A percentile compares a stretch with the other conserved stretches of the same genome.
phyloP scores from a whole-genome alignment of 2,888 invertebrate species.

The Drosophila anomelani region DNA sequence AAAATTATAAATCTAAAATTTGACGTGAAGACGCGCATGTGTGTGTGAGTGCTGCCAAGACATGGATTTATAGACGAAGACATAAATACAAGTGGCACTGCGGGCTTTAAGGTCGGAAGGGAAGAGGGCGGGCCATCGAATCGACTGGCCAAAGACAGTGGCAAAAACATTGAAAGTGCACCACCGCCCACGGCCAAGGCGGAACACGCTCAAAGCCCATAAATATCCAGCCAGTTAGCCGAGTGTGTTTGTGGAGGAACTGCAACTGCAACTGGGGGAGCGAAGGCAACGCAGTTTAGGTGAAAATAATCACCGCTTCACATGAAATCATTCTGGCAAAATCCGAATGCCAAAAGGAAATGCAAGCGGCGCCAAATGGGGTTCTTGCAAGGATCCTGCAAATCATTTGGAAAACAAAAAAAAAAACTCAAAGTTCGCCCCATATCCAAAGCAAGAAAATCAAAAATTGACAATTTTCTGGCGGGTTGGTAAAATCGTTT shows the following conservation, averaged over 20 bases:
- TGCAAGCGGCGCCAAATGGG: conserved; percentile 61
- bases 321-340: conserved; percentile 83
- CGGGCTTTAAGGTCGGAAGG: conserved; percentile 54
- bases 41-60: conserved; percentile 59
- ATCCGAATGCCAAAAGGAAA: conserved; percentile 70
- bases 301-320: conserved; percentile 84
- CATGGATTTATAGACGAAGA: conserved; percentile 81
- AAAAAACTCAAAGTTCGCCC: conserved; percentile 65
- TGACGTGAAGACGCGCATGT: conserved; percentile 80
- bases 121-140: conserved; percentile 20
- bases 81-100: conserved; percentile 69
- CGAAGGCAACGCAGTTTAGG: conserved; percentile 66
- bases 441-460: conserved; percentile 78
- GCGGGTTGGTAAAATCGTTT: conserved; percentile 50
- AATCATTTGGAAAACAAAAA: conserved; percentile 47
- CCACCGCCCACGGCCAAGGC: conserved; percentile 49
- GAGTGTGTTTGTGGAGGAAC: conserved; percentile 14
- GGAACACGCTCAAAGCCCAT: conserved; percentile 82
- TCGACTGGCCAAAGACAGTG: conserved; percentile 69
- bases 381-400: conserved; percentile 18
- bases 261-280: not conserved
- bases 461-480: conserved; percentile 72
- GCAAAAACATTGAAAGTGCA: conserved; percentile 55
- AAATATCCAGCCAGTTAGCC: conserved; percentile 72
- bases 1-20: conserved; percentile 83